Evolutionary conservation across 2,797 vertebrate genomes (phyloP).

Genomic region (Astyanax mexicanus): DNA sequence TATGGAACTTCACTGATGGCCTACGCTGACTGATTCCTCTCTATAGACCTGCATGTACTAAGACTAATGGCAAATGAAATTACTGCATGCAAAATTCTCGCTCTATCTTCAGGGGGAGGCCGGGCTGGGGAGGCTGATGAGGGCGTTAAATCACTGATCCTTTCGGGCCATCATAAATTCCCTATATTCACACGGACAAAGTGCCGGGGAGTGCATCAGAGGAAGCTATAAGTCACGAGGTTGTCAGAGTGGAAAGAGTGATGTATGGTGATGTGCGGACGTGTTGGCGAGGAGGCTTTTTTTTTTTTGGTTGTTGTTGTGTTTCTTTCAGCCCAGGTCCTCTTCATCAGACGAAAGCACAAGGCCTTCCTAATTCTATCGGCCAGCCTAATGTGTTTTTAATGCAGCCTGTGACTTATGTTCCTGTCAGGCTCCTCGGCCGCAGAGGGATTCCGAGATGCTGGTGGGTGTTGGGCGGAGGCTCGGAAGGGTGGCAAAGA

Average conservation of each 20-base stretch:
- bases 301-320: conserved; percentile 52
- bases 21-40: conserved; percentile 58
- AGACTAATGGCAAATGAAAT: conserved; percentile 75
- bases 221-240: conserved; percentile 76
- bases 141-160: conserved; percentile 32
- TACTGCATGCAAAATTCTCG: conserved; percentile 64
- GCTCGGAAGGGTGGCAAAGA: conserved; percentile 72
- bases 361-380: conserved; percentile 75
- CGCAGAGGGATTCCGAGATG: conserved; percentile 70
- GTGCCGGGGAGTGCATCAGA: conserved; percentile 75
- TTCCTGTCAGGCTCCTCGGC: conserved; percentile 73
- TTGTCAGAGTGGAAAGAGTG: conserved; percentile 75
- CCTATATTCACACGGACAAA: conserved; percentile 72
- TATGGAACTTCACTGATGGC: conserved; percentile 60
- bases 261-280: conserved; percentile 69
- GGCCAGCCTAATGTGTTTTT: conserved; percentile 82
- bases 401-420: conserved; percentile 84
- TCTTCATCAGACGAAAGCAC: conserved; percentile 71
- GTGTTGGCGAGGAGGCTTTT: conserved; percentile 13
- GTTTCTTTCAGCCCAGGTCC: conserved; percentile 68
- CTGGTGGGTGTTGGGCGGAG: conserved; percentile 68
- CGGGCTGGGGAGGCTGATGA: conserved; percentile 48
- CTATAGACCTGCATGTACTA: conserved; percentile 65
- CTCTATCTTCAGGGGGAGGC: conserved; percentile 30
- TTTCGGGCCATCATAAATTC: conserved; percentile 75